These are phyloP conservation scores for Agelaius phoeniceus DNA, from an alignment of 2,113 vertebrate species.

Conservation along the genomic window DNA sequence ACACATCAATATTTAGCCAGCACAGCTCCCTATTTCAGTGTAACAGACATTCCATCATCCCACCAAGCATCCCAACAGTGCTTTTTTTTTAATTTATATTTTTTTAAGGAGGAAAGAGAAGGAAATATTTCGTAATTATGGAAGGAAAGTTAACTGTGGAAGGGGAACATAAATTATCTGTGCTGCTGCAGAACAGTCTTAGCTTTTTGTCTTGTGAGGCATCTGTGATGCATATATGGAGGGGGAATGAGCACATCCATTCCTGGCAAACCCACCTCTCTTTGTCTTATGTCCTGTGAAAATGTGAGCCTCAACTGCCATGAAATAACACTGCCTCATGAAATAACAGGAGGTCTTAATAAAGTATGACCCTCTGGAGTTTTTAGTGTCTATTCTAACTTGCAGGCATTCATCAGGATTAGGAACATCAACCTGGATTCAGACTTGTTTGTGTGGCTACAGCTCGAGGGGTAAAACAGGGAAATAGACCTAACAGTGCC, in stretches of 20 bases:
- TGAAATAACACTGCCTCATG: not conserved
- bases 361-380: not conserved
- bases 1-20: not conserved
- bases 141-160: not conserved
- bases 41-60: not conserved
- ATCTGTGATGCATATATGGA: conserved; percentile 10
- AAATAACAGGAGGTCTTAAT: not conserved
- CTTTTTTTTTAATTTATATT: not conserved
- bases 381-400: not conserved
- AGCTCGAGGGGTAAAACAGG: not conserved
- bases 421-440: not conserved
- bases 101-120: not conserved
- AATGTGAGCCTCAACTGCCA: not conserved
- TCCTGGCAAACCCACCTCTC: not conserved
- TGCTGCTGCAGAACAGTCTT: not conserved
- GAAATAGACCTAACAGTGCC: accelerated
- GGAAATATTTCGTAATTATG: not conserved
- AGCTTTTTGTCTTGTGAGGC: not conserved
- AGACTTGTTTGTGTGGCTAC: not conserved
- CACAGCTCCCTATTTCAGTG: not conserved
- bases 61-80: not conserved
- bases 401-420: not conserved
- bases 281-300: conserved; percentile 10
- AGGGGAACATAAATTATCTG: not conserved
- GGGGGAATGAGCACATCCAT: not conserved